Evolutionary conservation across 2,797 vertebrate genomes (phyloP), one percentile per base, ranked within the genome.

Genomic region (Gymnothorax javanicus): DNA sequence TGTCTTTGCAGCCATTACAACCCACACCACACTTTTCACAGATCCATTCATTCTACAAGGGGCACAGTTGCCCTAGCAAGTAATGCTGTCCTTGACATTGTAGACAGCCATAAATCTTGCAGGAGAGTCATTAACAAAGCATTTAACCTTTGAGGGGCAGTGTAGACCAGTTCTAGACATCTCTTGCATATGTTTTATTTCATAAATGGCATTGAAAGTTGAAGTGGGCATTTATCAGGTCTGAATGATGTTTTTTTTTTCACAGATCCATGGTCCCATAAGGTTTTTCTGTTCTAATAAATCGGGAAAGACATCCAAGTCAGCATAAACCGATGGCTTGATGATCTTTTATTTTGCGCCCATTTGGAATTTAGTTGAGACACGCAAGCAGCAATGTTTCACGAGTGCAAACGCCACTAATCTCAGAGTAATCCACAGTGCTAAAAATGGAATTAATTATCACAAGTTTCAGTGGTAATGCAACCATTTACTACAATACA

Each of bases 401-500:
- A 33, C 60, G 56, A 58, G 77, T 84, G 73, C 54, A 84, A 86
- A 84, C 71, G 77, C 71, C 82, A 84, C 67, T 86, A 84, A 33
- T 25, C 73, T 23, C 43, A 57, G 93, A 89, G 90, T 91, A 91
- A 94, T 95, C 94, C 93, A 93, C 89, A 9, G 88, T 89, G 93
- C 93, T 95, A 94, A 94, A 91, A 92, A 95, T 92, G 94, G 94
- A 92, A 95, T 96, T 94, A 96, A 96, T 96, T 93, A 96, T 95
- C 95, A 93, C 95, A 93, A 69, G 88, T 89, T 92, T 90, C 91
- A 93, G 91, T 92, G 95, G 95, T 94, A 86, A 86, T 60, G 25
- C 52, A n/a, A 56, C 73, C 71, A 62, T 83, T 86, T 57, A 27
- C 13, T 58, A 52, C 43, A 79, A 56, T 88, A 73, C 58, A n/a